Base-by-base conservation (phyloP, 2,797 vertebrate species). In the Pseudocheirus occidentalis region DNA sequence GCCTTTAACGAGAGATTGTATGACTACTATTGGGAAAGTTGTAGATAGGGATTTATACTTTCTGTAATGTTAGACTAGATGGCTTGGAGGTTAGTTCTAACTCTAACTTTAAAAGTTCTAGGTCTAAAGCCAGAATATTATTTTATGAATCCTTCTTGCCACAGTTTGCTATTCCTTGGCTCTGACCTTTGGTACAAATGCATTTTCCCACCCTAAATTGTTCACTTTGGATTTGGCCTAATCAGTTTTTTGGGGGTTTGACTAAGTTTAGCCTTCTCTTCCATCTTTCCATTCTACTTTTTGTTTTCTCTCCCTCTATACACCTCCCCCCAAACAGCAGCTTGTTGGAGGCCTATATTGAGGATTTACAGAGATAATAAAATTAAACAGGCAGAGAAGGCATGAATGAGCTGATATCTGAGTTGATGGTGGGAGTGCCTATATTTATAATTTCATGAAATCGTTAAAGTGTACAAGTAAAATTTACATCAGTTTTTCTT, bases 191-290 rank as follows among this genome's bases (percentile, higher is more conserved):
- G 27, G 50, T 52, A 55, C 27, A 52, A 56, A 40, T 18, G 1
- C 0, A 50, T 62, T 11, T 81, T 10, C 18, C 46, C 0, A 0
- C 0, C 0, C 10, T 5, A 53, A 2, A 31, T 28, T 40, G 56
- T 29, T 94, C 24, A 34, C 3, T 5, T 27, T 16, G 13, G 31
- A 56, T 34, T 9, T 59, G 5, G 34, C 14, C 12, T 90, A 21
- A 81, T 21, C 6, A 40, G 14, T 5, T n/a, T n/a, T 73, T 6
- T 34, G 34, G 31, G 3, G 34, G 34, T 5, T 16, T n/a, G 34
- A 40, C n/a, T 40, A 9, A 40, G 66, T 0, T 40, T 81, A 81
- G 66, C 66, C n/a, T 81, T 81, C n/a, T 81, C 18, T 81, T 81
- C n/a, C 3, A 81, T 40, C 5, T 40, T 81, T 81, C 66, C 18